Base-by-base conservation (phyloP, 2,113 vertebrate genomes). In the Oryzias woworae region DNA sequence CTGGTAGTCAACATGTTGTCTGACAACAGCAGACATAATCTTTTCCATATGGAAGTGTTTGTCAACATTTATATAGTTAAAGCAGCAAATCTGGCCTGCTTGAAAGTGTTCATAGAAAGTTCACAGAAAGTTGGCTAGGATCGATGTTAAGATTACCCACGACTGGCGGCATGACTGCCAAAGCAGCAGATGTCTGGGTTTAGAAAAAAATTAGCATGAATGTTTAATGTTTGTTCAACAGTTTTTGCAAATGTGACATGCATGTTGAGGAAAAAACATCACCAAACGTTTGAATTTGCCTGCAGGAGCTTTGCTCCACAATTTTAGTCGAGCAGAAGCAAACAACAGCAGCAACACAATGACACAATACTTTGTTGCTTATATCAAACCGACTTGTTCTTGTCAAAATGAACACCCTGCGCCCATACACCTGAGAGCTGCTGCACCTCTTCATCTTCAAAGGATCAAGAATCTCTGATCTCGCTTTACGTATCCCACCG, bases 31-130 rank as follows among this genome's bases (percentile, higher is more conserved):
- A 49, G 26, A 48, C 20, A 45, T 63, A 62, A 62, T 62, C 49
- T 53, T 23, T 46, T 4, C 61, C 42, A 54, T 54, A 54, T 54
- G 42, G 23, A 53, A 16, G 20, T 53, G 42, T 53, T 53, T 26
- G 23, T 53, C 26, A 45, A 24, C 20, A 51, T 14, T 16, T 18
- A 4, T 48, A 28, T 6, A 52, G 22, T 41, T 45, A 14, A 20
- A 14, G 48, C 24, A 10, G 58, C 46, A 18, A 18, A 57, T 7
- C 31, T n/a, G 36, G 16, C 13, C n/a, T 8, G 0, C 23, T n/a
- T 63, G 17, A 7, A 22, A 12, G 0, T 2, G 5, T 17, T n/a
- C n/a, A n/a, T n/a, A n/a, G n/a, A n/a, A n/a, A 36, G 36, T 8
- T 36, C 36, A 36, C 2, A 14, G 8, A 23, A 42, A 43, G n/a